Conservation (phyloP, 2,113 vertebrate genomes). For the Phrynocephalus versicolor region DNA sequence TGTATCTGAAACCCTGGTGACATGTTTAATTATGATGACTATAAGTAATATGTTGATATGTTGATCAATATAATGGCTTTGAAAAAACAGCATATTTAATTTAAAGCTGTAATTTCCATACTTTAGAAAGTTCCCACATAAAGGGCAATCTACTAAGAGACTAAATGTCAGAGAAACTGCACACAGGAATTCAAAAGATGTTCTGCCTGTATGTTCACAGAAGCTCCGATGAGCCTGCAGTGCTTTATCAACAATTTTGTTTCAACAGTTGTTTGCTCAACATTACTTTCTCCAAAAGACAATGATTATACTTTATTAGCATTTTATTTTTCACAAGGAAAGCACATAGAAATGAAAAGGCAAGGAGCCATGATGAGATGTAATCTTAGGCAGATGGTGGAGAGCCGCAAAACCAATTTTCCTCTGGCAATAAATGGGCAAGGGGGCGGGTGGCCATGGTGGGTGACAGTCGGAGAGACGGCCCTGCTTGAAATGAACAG, state of each 20-base stretch:
- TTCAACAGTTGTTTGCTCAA: constrained; percentile 1
- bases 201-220: constrained; percentile 40
- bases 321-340: constrained; percentile 31
- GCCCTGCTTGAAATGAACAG: constrained; percentile 56
- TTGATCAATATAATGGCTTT: constrained; percentile 41
- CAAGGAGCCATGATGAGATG: constrained; percentile 33
- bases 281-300: constrained; percentile 26
- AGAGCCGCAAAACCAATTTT: constrained; percentile 46
- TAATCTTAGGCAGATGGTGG: constrained; percentile 63
- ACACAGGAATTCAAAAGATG: not conserved
- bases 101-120: constrained; percentile 34
- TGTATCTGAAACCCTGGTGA: not conserved
- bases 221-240: constrained; percentile 24
- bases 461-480: constrained; percentile 48
- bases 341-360: constrained; percentile 16
- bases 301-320: constrained; percentile 35
- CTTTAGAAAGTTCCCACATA: constrained; percentile 37
- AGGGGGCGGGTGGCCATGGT: constrained; percentile 45
- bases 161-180: constrained; percentile 49
- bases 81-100: constrained; percentile 54
- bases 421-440: constrained; percentile 55
- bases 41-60: constrained; percentile 30
- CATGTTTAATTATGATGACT: not conserved
- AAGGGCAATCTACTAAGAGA: constrained; percentile 39
- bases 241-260: constrained; percentile 46